A percentile compares a stretch with the other conserved stretches of the same genome.
phyloP scores from a whole-genome alignment of 2,113 vertebrate species.

The Pyxicephalus adspersus region DNA sequence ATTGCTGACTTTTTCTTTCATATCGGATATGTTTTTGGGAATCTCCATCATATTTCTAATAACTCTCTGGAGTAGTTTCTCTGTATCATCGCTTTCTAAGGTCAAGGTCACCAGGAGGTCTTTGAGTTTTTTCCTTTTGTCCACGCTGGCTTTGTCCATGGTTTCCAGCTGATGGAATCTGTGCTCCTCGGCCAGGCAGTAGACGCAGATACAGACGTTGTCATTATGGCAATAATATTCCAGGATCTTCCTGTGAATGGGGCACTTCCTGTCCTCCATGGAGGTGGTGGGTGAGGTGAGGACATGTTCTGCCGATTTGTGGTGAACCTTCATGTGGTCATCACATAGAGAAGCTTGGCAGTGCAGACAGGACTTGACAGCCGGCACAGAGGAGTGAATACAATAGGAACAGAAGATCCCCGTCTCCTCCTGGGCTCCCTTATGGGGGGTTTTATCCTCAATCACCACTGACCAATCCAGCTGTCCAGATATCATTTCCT shows the following conservation, averaged over 20 bases:
- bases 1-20: neutral
- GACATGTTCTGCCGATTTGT: conserved; percentile 7
- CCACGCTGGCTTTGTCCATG: neutral
- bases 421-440: neutral
- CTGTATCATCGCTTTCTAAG: neutral
- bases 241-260: neutral
- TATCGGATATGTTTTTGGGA: neutral
- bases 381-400: conserved; percentile 1
- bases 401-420: conserved; percentile 41
- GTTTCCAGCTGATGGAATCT: neutral
- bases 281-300: neutral
- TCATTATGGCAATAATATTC: conserved; percentile 22
- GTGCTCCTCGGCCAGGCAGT: neutral
- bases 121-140: neutral
- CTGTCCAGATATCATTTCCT: neutral
- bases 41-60: neutral
- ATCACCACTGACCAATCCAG: no score
- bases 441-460: no score
- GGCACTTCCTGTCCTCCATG: neutral
- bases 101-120: neutral
- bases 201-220: neutral
- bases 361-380: conserved; percentile 50
- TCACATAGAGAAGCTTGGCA: conserved; percentile 42
- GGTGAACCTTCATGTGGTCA: neutral
- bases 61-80: neutral